phyloP scores from a whole-genome alignment of 35 echinoderm and acorn worm genomes.

The Anneissia japonica region DNA sequence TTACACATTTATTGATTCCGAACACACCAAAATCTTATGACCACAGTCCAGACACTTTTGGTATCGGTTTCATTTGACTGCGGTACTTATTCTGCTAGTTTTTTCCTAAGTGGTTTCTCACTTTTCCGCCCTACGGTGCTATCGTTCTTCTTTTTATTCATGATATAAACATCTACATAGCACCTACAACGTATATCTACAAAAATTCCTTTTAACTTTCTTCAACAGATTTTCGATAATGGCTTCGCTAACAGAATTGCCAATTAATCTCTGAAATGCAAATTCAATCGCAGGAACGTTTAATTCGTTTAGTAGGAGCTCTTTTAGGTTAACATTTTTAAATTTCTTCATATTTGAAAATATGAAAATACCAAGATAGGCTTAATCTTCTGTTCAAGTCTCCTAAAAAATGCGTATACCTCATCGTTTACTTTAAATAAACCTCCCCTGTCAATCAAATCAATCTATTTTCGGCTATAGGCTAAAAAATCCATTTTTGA shows the following conservation, averaged over 20 bases:
- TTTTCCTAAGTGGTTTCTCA: background rate
- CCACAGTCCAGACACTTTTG: background rate
- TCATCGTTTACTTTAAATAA: constrained; percentile 23
- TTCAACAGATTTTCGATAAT: background rate
- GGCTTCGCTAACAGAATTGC: background rate
- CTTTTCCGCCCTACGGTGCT: background rate
- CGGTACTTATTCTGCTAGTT: background rate
- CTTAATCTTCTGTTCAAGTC: background rate
- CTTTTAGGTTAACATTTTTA: background rate
- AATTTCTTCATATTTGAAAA: background rate
- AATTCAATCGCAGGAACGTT: background rate
- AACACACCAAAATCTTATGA: background rate
- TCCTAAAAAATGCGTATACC: constrained; percentile 14
- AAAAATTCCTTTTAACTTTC: background rate
- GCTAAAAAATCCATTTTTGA: background rate
- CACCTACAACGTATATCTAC: background rate
- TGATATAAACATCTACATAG: background rate
- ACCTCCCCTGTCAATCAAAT: constrained; percentile 1
- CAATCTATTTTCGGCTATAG: constrained; percentile 6
- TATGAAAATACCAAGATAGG: background rate
- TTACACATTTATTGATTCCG: background rate
- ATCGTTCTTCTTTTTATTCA: background rate
- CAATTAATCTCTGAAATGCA: background rate
- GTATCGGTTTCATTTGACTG: background rate
- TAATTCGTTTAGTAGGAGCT: background rate